phyloP scores from a whole-genome alignment of 2,113 vertebrate genomes.

The Sebastes fasciatus region DNA sequence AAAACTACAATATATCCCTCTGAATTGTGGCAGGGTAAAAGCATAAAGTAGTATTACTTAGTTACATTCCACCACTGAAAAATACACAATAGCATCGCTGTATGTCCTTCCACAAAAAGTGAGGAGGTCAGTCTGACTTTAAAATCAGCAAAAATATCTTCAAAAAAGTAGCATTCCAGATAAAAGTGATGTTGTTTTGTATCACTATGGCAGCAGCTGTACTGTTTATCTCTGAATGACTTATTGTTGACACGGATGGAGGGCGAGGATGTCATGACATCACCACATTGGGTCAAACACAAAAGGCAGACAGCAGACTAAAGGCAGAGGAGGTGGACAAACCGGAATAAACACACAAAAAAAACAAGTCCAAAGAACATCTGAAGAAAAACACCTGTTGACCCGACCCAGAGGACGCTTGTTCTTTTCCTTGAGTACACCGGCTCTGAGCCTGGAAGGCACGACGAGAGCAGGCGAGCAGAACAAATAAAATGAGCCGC shows the following conservation, averaged over 20 bases:
- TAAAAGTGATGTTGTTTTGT: background rate
- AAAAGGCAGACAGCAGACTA: background rate
- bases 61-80: background rate
- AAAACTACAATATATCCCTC: background rate
- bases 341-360: background rate
- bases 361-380: background rate
- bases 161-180: background rate
- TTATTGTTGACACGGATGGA: background rate
- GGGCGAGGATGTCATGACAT: slow-evolving; percentile 25
- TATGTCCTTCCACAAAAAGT: background rate
- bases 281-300: background rate
- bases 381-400: slow-evolving; percentile 33
- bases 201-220: background rate
- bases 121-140: background rate
- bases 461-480: slow-evolving; percentile 15
- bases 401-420: slow-evolving; percentile 33
- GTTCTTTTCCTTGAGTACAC: slow-evolving; percentile 22
- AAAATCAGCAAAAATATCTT: background rate
- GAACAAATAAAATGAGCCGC: slow-evolving; percentile 34
- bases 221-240: background rate
- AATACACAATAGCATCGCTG: background rate
- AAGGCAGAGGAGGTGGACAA: slow-evolving; percentile 14
- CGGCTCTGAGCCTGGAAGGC: slow-evolving; percentile 25
- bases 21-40: too few species aligned
- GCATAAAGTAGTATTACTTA: too few species aligned